phyloP scores from a whole-genome alignment of 2,797 vertebrate species.

The Heteromormyrus szaboi region DNA sequence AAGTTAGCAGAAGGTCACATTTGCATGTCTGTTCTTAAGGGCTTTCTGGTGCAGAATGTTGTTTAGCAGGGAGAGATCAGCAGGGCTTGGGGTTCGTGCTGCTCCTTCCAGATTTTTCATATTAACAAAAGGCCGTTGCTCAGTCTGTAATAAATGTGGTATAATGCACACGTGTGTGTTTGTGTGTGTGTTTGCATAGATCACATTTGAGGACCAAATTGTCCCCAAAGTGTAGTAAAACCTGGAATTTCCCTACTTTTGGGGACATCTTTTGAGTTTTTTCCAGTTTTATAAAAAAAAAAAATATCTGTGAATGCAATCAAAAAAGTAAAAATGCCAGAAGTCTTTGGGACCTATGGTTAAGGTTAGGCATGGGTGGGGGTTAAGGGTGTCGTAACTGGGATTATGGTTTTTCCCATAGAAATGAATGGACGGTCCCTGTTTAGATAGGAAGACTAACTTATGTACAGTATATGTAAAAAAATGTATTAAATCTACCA shows the following conservation, averaged over 20 bases:
- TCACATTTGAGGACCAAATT: background rate
- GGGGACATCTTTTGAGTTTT: too few relatives aligned
- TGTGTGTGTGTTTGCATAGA: background rate
- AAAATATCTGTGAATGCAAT: background rate
- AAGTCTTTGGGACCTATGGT: too few relatives aligned
- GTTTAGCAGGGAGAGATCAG: background rate
- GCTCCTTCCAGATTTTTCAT: background rate
- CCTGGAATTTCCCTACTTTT: too few relatives aligned
- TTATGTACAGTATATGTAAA: too few relatives aligned
- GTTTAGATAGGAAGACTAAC: too few relatives aligned
- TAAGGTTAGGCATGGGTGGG: too few relatives aligned
- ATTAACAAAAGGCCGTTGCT: background rate
- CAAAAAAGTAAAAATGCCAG: background rate
- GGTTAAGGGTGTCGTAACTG: too few relatives aligned
- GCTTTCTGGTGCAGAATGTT: slow-evolving; percentile 1
- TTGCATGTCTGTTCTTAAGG: background rate
- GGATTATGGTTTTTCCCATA: too few relatives aligned
- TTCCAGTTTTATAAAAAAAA: background rate
- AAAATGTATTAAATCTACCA: too few relatives aligned
- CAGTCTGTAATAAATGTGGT: background rate
- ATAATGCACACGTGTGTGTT: background rate
- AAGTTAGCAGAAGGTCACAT: slow-evolving; percentile 18
- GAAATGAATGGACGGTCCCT: too few relatives aligned
- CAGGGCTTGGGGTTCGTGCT: background rate
- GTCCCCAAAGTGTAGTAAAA: background rate